phyloP scores from a whole-genome alignment of 2,797 vertebrate species.

The Coregonus sp. region DNA sequence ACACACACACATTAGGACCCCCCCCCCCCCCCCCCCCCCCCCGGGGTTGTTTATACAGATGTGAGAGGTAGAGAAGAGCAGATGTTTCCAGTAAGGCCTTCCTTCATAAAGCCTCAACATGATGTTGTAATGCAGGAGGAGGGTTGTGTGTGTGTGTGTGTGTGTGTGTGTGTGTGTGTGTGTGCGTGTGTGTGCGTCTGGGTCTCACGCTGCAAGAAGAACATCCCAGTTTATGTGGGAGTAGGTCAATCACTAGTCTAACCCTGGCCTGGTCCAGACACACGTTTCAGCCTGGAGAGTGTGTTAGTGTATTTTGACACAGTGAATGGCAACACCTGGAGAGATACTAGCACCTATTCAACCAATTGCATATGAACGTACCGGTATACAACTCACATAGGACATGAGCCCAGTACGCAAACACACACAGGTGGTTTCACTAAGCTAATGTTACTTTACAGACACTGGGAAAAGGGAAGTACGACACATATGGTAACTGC shows the following conservation, averaged over 20 bases:
- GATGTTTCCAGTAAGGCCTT: conserved; percentile 1
- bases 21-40: background rate
- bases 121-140: background rate
- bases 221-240: background rate
- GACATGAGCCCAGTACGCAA: too few relatives aligned
- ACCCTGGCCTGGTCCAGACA: background rate
- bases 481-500: background rate
- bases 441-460: background rate
- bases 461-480: background rate
- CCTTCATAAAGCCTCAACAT: background rate
- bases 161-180: too few relatives aligned
- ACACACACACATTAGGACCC: background rate
- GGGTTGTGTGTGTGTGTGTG: background rate
- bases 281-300: background rate
- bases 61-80: background rate
- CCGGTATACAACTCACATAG: too few relatives aligned
- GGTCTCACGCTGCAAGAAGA: background rate
- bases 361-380: too few relatives aligned
- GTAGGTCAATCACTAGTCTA: conserved; percentile 5
- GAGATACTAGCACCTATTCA: too few relatives aligned
- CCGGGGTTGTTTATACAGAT: background rate
- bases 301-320: too few relatives aligned
- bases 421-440: background rate
- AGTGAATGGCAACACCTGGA: too few relatives aligned
- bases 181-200: background rate